These are phyloP conservation scores for Philypnodon macrostomus DNA, from an alignment of 2,797 vertebrate species.

Conservation along the genomic window DNA sequence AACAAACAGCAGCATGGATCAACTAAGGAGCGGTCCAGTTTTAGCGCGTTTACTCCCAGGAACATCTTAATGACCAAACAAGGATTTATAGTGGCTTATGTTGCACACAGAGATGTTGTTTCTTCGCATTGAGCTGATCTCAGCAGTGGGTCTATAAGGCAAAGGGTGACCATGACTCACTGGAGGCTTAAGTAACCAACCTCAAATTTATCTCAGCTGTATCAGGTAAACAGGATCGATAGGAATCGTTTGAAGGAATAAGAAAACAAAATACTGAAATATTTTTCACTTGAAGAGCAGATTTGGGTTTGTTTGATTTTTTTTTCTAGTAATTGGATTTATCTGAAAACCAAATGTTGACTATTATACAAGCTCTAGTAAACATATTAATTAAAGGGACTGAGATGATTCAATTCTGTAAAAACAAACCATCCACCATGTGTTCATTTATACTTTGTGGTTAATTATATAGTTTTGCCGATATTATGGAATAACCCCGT, in stretches of 20 bases:
- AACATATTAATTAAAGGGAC: background rate
- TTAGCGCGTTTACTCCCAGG: constrained; percentile 55
- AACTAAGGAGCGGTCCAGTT: constrained; percentile 42
- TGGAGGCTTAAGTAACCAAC: constrained; percentile 33
- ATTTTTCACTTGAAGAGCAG: no score
- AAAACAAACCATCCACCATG: background rate
- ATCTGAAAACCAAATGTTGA: background rate
- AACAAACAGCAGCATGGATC: constrained; percentile 51
- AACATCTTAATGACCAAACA: constrained; percentile 65
- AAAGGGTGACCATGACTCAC: constrained; percentile 49
- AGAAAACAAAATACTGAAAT: background rate
- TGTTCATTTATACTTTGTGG: no score
- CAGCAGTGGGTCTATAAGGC: constrained; percentile 52
- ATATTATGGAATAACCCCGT: no score
- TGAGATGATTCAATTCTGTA: background rate
- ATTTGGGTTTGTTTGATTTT: background rate
- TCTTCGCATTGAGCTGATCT: constrained; percentile 55
- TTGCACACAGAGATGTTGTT: constrained; percentile 30
- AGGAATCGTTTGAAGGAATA: background rate
- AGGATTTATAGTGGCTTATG: constrained; percentile 64
- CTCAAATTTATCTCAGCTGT: background rate
- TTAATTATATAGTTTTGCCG: no score
- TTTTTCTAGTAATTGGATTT: background rate
- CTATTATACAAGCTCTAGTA: background rate
- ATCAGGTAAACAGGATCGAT: background rate